Base-by-base conservation (phyloP, 2,797 vertebrate species). In the Rhynchonycteris naso region DNA sequence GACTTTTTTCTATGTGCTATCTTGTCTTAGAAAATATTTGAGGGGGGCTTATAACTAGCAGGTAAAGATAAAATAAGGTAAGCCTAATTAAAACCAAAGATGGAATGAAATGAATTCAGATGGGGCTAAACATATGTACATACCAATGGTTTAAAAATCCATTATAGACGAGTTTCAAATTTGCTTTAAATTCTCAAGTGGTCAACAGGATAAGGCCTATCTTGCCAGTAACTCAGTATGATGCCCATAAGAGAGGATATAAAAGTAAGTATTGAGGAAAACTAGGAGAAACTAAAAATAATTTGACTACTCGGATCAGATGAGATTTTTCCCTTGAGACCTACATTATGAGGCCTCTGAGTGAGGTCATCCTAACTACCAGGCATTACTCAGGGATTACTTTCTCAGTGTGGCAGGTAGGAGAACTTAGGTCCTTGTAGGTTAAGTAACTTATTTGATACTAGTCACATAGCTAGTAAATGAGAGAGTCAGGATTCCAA, bases 251-350 rank as follows among this genome's bases (percentile, higher is more conserved):
- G 5, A 66, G 8, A 89, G 35, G 86, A 93, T 94, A 68, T 65
- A 43, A 83, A 92, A 56, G 26, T 30, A 79, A 86, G 61, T 88
- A 75, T 54, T 93, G 47, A 80, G 74, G 93, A 91, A 91, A 95
- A 59, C 19, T 35, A 72, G 33, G 43, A 91, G 52, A 94, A 90
- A 96, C 22, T 88, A 58, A 79, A 93, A 92, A 24, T 89, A 75
- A 76, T 21, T 33, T 72, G 50, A 69, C n/a, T 33, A 58, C 56
- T 94, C 14, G 43, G 63, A 92, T 22, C 13, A 75, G 35, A 96
- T 4, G 54, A 88, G 24, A 66, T 80, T 92, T 86, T 54, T 33
- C 61, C 75, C 5, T 13, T 5, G 63, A 79, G 38, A 15, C 21
- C 50, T 58, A 18, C 7, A 52, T 50, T 43, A 89, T n/a, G 12